Base-by-base conservation (phyloP, 2,888 invertebrate species). In the Synergus laeviventris region DNA sequence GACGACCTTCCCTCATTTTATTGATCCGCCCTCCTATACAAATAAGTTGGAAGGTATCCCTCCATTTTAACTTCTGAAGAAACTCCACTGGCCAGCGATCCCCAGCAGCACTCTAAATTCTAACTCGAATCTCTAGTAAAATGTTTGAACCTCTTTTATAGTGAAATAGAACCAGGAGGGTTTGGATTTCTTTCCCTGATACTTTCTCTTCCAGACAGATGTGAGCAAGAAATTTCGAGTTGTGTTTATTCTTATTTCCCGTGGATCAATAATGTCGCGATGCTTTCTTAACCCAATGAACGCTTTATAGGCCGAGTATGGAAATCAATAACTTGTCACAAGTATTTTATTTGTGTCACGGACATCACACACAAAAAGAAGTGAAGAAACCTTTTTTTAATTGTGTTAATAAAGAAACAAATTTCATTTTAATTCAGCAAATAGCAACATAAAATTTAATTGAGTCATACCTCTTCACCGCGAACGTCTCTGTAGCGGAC, bases 401-500 rank as follows among this genome's bases (percentile, higher is more conserved):
- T 31, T 31, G 1, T 31, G 1, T 31, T 31, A 4, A 31, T 31
- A 31, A 31, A 31, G 31, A 31, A 31, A 31, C n/a, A n/a, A n/a
- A n/a, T n/a, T n/a, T n/a, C n/a, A n/a, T n/a, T n/a, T n/a, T n/a
- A n/a, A n/a, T n/a, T n/a, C n/a, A n/a, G n/a, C n/a, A n/a, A n/a
- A n/a, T n/a, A n/a, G n/a, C n/a, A n/a, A n/a, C n/a, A n/a, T n/a
- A n/a, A n/a, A n/a, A n/a, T n/a, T n/a, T n/a, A n/a, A 66, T 21
- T 11, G 49, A 36, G 31, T 21, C 91, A 91, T 89, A 97, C 97
- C 95, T 97, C 96, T 87, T 95, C 94, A 42, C 96, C 96, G 77
- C 93, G 93, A 76, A 93, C 92, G 87, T 95, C 93, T 80, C 95
- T 92, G 91, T 97, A 97, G 31, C 96, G 94, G 84, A 96, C 94